Evolutionary conservation across 2,888 invertebrate genomes (phyloP).

Genomic region (Leuctra nigra): DNA sequence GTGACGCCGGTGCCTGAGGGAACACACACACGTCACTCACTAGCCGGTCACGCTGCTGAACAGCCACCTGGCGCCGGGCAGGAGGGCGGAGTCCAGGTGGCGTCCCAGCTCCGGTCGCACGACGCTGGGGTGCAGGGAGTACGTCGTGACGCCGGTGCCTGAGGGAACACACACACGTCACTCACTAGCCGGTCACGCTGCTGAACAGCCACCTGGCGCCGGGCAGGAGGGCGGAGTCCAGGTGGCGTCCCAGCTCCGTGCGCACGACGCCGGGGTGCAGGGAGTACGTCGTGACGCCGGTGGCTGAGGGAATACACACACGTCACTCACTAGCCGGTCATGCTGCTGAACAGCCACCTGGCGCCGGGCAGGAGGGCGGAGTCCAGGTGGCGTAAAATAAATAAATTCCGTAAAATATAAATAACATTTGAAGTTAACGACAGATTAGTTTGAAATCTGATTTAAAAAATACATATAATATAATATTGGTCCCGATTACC

Average conservation of each 20-base stretch:
- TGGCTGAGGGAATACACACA: conserved; percentile 22
- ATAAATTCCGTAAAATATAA: too few species aligned
- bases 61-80: conserved; percentile 44
- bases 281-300: conserved; percentile 21
- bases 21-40: too few species aligned
- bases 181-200: conserved; percentile 34
- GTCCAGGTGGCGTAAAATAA: too few species aligned
- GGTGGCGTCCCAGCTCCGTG: conserved; percentile 63
- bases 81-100: conserved; percentile 47
- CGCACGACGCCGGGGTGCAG: conserved; percentile 22
- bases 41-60: conserved; percentile 35
- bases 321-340: too few species aligned
- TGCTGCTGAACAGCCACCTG: too few species aligned
- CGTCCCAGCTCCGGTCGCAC: conserved; percentile 57
- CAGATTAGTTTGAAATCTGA: too few species aligned
- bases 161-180: too few species aligned
- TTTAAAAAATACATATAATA: too few species aligned
- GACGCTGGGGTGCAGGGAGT: conserved; percentile 22
- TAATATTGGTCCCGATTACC: too few species aligned
- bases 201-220: conserved; percentile 43
- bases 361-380: too few species aligned
- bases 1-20: conserved; percentile 27
- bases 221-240: conserved; percentile 45
- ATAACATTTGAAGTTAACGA: too few species aligned
- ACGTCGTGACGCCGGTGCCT: conserved; percentile 22